These are phyloP conservation scores for Acanthiza pusilla DNA, from an alignment of 2,797 vertebrate genomes.

Conservation along the genomic window DNA sequence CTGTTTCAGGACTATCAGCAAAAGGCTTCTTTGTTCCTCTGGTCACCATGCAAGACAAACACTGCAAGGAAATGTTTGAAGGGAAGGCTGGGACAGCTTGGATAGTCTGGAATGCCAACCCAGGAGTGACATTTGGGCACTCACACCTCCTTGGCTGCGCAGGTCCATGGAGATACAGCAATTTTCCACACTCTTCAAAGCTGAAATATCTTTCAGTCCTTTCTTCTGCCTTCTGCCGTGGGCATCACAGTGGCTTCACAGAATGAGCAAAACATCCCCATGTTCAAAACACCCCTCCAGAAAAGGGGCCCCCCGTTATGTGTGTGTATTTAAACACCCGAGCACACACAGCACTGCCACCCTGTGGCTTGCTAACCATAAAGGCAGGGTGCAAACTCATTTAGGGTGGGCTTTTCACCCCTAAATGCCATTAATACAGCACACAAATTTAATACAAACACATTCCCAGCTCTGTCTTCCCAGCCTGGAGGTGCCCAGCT, in stretches of 20 bases:
- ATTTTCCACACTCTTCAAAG: rapidly evolving
- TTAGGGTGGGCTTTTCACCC: neutral
- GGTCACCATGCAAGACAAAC: neutral
- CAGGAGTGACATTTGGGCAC: neutral
- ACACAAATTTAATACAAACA: neutral
- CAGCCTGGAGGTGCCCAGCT: neutral
- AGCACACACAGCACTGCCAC: slow-evolving; percentile 48
- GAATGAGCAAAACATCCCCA: neutral
- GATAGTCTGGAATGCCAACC: neutral
- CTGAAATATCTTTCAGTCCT: neutral
- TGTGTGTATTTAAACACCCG: rapidly evolving
- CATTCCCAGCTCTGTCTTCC: neutral
- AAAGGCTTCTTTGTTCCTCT: neutral
- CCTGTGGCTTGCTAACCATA: slow-evolving; percentile 35
- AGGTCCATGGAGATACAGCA: neutral
- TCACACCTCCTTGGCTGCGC: neutral
- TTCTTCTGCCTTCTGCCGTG: neutral
- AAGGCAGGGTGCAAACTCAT: neutral
- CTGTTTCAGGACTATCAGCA: neutral
- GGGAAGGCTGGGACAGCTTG: neutral
- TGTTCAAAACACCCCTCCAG: no score
- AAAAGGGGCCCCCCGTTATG: rapidly evolving
- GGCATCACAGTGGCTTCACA: neutral
- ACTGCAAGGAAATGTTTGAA: neutral
- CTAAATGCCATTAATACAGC: neutral